A percentile compares a stretch with the other conserved stretches of the same genome.
phyloP scores from a whole-genome alignment of 2,113 vertebrate genomes.

The Sinocyclocheilus grahami region DNA sequence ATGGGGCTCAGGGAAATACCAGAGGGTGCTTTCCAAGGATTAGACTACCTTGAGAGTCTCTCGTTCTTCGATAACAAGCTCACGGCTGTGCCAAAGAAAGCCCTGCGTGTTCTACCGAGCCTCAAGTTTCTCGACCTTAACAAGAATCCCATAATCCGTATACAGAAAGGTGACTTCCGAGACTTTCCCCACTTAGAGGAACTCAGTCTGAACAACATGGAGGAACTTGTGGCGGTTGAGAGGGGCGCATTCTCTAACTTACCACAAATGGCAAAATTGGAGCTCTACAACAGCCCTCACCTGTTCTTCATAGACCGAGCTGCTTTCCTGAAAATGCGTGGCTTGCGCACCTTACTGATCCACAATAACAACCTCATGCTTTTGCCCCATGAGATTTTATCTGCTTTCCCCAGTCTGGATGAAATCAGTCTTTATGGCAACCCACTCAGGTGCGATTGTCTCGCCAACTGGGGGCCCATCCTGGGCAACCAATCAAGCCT shows the following conservation, averaged over 20 bases:
- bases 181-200: constrained; percentile 80
- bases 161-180: constrained; percentile 77
- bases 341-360: constrained; percentile 75
- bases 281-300: constrained; percentile 75
- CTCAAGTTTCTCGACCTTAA: constrained; percentile 84
- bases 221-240: constrained; percentile 76
- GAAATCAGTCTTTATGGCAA: constrained; percentile 77
- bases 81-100: constrained; percentile 74
- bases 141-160: constrained; percentile 75
- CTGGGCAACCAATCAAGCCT: constrained; percentile 73
- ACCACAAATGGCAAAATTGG: constrained; percentile 78
- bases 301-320: constrained; percentile 76
- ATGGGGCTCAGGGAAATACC: constrained; percentile 78
- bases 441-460: constrained; percentile 81
- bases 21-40: constrained; percentile 74
- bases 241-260: constrained; percentile 75
- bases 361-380: constrained; percentile 77
- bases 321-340: constrained; percentile 73
- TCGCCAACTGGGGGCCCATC: constrained; percentile 73
- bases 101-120: constrained; percentile 74
- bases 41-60: constrained; percentile 81
- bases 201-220: constrained; percentile 83
- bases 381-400: constrained; percentile 76
- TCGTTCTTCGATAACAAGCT: constrained; percentile 81
- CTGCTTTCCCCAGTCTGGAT: constrained; percentile 66